These are phyloP conservation scores for Noctuana brunneofusca DNA, from an alignment of 2,888 invertebrate genomes.

Conservation along the genomic window DNA sequence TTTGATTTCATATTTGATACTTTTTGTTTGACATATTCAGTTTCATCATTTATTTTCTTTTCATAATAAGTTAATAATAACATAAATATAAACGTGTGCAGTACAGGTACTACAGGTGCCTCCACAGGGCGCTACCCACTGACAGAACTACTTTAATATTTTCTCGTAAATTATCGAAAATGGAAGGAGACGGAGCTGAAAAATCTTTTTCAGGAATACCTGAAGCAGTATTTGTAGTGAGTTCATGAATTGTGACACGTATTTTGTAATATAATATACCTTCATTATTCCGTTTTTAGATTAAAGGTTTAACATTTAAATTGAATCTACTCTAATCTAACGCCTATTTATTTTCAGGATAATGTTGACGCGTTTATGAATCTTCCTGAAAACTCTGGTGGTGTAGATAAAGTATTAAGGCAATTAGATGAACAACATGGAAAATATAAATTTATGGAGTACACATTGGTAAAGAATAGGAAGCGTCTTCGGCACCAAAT, in stretches of 20 bases:
- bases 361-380: conserved; percentile 98
- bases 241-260: conserved; percentile 48
- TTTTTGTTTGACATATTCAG: not conserved
- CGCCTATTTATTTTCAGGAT: conserved; percentile 83
- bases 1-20: not conserved
- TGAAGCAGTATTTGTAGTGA: conserved; percentile 93
- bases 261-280: not conserved
- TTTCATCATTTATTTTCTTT: not conserved
- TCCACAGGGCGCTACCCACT: no score
- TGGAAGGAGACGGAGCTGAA: conserved; percentile 72
- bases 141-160: not conserved
- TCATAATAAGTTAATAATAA: not conserved
- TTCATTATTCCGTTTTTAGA: conserved; percentile 27
- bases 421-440: conserved; percentile 95
- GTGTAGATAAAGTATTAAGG: conserved; percentile 93
- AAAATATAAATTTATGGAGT: conserved; percentile 99
- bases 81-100: conserved; percentile 18
- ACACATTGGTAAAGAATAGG: conserved; percentile 93
- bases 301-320: no score
- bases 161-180: conserved; percentile 45
- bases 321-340: no score
- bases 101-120: conserved; percentile 1
- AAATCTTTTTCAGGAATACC: conserved; percentile 92
- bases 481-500: conserved; percentile 94
- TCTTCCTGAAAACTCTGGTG: conserved; percentile 89